These are phyloP conservation scores for Lissocephala sabroskyi DNA, from an alignment of 2,888 invertebrate species.

Conservation along the genomic window DNA sequence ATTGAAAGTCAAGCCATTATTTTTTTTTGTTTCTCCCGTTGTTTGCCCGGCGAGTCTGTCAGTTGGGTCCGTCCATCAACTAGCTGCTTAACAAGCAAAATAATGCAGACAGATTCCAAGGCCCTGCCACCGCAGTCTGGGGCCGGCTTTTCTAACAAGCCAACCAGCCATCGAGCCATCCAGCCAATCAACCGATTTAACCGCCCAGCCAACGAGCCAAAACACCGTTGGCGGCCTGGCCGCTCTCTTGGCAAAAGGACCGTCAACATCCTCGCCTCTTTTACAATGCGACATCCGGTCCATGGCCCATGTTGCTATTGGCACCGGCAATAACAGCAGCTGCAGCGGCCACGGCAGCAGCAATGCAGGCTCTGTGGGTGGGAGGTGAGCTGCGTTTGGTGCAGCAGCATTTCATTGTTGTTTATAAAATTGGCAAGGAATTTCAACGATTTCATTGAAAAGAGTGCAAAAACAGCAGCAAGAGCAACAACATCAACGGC, in stretches of 20 bases:
- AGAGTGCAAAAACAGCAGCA: constrained; percentile 3
- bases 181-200: too few species aligned
- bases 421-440: constrained; percentile 41
- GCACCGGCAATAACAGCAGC: not conserved
- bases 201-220: too few species aligned
- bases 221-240: too few species aligned
- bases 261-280: too few species aligned
- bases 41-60: constrained; percentile 7
- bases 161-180: constrained; percentile 1
- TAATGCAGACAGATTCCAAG: constrained; percentile 35
- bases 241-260: too few species aligned
- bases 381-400: not conserved
- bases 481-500: not conserved
- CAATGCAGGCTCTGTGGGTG: not conserved
- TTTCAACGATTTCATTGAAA: constrained; percentile 32
- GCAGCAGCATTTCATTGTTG: constrained; percentile 30
- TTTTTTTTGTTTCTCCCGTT: constrained; percentile 31
- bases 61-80: too few species aligned
- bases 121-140: not conserved
- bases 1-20: constrained; percentile 58
- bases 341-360: not conserved
- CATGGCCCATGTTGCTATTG: too few species aligned
- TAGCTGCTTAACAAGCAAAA: constrained; percentile 56
- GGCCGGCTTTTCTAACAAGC: not conserved
- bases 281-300: too few species aligned